Base-by-base conservation (phyloP, 2,797 vertebrate genomes). In the Trachops cirrhosus region DNA sequence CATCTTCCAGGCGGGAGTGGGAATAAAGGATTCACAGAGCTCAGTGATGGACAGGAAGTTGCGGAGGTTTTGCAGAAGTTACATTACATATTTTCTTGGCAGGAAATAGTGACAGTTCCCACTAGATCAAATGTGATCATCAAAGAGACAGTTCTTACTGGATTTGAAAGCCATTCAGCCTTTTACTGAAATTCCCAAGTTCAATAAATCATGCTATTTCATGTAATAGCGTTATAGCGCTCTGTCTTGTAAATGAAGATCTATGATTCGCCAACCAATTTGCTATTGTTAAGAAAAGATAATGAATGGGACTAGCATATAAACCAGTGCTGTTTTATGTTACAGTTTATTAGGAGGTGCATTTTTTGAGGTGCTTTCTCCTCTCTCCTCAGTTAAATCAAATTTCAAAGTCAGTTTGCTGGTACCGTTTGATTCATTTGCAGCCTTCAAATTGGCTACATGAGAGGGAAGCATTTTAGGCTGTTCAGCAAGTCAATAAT, bases 191-290 rank as follows among this genome's bases (percentile, higher is more conserved):
- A 98, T 98, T 92, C 92, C 90, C 96, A 94, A 92, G 87, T 96
- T 97, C 97, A 98, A 98, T 98, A 98, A 98, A 98, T 98, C 97
- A 98, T 29, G 67, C 89, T 96, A 79, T 98, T 98, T 98, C 95
- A 95, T 97, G 97, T 87, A 87, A 89, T 75, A 92, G 90, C 77
- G 80, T 96, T 91, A 96, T 96, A 93, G 11, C 78, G 82, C 79
- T 32, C 41, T 95, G 91, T 92, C 97, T 98, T 97, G 96, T 71
- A 96, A 98, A 98, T 96, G 94, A 94, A 97, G 97, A 97, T 34
- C 89, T 96, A 98, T 97, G 97, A 86, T 93, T 97, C 97, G 95
- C 86, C 90, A 97, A 94, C 93, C 84, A 96, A 96, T 82, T 2
- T 46, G 50, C 95, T 96, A 87, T 96, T 93, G 91, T 94, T 97